Evolutionary conservation across 2,888 invertebrate species (phyloP).

Genomic region (Crocallis elinguaria): DNA sequence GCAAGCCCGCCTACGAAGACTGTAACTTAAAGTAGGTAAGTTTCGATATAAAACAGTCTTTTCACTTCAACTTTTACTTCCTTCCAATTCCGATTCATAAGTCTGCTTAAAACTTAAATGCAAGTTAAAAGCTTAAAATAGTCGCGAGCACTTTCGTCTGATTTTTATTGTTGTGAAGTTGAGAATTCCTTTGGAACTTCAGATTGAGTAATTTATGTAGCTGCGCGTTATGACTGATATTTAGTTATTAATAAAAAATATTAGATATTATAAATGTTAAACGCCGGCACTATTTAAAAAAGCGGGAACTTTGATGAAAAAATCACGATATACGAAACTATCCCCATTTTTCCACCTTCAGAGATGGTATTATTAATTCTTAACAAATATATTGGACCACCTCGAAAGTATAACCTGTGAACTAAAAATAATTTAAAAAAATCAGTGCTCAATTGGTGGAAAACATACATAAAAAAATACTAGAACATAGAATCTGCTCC

Average conservation of each 20-base stretch:
- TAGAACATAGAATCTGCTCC: too few species aligned
- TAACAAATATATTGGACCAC: too few species aligned
- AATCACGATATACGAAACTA: too few species aligned
- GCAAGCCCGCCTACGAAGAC: conserved; percentile 14
- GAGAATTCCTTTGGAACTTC: conserved; percentile 44
- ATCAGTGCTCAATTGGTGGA: too few species aligned
- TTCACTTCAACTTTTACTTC: conserved; percentile 61
- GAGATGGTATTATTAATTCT: too few species aligned
- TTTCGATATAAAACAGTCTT: conserved; percentile 40
- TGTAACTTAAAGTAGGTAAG: conserved; percentile 22
- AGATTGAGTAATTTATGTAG: conserved; percentile 43
- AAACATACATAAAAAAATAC: too few species aligned
- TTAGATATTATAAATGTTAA: too few species aligned
- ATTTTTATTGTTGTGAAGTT: conserved; percentile 63
- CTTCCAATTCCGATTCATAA: conserved; percentile 70
- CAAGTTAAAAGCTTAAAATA: conserved; percentile 73
- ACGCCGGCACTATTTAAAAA: too few species aligned
- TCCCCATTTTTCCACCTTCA: too few species aligned
- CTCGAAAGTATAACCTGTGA: too few species aligned
- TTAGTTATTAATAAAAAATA: background rate
- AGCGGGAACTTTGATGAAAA: too few species aligned
- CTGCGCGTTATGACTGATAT: conserved; percentile 8
- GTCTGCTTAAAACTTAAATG: conserved; percentile 73
- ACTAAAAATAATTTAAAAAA: too few species aligned
- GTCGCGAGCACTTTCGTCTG: conserved; percentile 59